Evolutionary conservation across 2,113 vertebrate species (phyloP).

Genomic region (Entomyzon cyanotis): DNA sequence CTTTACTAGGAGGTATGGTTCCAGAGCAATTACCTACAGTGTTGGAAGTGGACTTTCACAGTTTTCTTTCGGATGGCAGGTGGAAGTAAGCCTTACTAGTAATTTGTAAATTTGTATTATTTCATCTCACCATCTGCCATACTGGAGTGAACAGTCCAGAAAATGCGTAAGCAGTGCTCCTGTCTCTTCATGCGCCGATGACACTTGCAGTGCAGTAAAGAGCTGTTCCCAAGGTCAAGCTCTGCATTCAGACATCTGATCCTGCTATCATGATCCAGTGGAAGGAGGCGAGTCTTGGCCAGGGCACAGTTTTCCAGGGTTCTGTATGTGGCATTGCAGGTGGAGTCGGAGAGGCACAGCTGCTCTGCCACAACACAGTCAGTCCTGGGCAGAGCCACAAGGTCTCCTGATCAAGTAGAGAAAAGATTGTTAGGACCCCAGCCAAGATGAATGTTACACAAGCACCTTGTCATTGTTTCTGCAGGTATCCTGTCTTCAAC

Average conservation of each 20-base stretch:
- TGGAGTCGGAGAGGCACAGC: slow-evolving; percentile 77
- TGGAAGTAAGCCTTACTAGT: background rate
- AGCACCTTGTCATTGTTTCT: background rate
- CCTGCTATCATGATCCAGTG: slow-evolving; percentile 62
- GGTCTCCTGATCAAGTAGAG: slow-evolving; percentile 42
- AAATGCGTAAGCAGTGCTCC: slow-evolving; percentile 85
- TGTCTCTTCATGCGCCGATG: slow-evolving; percentile 85
- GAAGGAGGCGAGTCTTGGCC: slow-evolving; percentile 56
- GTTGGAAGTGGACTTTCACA: background rate
- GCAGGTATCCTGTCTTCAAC: background rate
- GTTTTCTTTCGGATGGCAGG: background rate
- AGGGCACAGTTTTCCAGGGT: slow-evolving; percentile 81
- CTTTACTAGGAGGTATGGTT: background rate
- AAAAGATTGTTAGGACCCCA: background rate
- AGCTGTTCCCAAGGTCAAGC: slow-evolving; percentile 76
- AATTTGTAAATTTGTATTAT: background rate
- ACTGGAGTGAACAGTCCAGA: slow-evolving; percentile 83
- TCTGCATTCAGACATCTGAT: slow-evolving; percentile 82
- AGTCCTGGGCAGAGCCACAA: slow-evolving; percentile 30
- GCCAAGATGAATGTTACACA: background rate
- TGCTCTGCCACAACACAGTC: slow-evolving; percentile 83
- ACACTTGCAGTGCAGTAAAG: slow-evolving; percentile 86
- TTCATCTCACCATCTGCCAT: slow-evolving; percentile 81
- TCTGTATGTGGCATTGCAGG: slow-evolving; percentile 80
- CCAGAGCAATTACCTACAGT: background rate